Percentiles rank a stretch among this genome's conserved stretches.
These are phyloP conservation scores for Andinoacara biseriatus DNA, from an alignment of 2,113 vertebrate species.

Conservation along the genomic window DNA sequence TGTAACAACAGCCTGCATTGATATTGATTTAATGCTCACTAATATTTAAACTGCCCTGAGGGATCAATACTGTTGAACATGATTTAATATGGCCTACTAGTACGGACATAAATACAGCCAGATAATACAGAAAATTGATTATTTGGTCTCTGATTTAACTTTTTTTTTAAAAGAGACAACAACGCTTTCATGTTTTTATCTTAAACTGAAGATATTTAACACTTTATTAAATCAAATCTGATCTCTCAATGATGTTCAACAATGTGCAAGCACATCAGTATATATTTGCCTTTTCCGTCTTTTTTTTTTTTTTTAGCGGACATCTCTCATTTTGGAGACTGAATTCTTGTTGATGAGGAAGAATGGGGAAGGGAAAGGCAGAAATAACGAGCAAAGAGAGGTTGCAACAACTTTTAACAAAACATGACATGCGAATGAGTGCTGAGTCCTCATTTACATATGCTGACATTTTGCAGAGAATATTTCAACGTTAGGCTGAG, in stretches of 20 bases:
- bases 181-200: constrained; percentile 23
- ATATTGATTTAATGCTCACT: constrained; percentile 81
- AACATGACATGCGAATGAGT: constrained; percentile 87
- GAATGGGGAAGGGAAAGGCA: constrained; percentile 44
- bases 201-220: constrained; percentile 4
- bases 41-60: constrained; percentile 79
- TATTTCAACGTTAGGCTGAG: constrained; percentile 94
- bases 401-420: constrained; percentile 88
- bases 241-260: neutral
- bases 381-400: constrained; percentile 74
- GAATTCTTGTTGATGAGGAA: constrained; percentile 35
- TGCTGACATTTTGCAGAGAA: constrained; percentile 98
- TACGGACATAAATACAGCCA: constrained; percentile 59
- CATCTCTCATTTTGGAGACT: constrained; percentile 12
- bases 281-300: neutral
- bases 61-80: constrained; percentile 73
- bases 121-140: constrained; percentile 58
- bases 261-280: neutral
- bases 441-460: constrained; percentile 95
- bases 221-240: neutral
- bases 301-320: neutral
- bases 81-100: constrained; percentile 68
- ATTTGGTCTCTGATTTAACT: constrained; percentile 51
- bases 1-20: constrained; percentile 73
- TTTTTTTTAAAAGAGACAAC: constrained; percentile 13